Evolutionary conservation across 53 echinoderm and acorn worm species (phyloP).

Genomic region (Paracentrotus lividus): DNA sequence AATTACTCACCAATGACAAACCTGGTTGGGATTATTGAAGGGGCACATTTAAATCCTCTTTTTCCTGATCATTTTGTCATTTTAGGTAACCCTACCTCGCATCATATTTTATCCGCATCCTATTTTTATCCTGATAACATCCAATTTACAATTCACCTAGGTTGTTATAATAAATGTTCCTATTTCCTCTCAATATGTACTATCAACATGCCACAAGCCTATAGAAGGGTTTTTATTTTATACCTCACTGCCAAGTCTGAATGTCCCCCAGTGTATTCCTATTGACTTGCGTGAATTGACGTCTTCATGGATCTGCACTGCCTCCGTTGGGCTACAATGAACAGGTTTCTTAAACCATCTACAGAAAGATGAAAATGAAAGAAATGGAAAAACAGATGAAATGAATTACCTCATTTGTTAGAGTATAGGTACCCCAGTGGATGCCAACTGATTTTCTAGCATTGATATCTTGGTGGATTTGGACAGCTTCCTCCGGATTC

Average conservation of each 20-base stretch:
- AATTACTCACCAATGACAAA: neutral
- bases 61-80: neutral
- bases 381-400: neutral
- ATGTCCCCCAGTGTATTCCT: constrained; percentile 92
- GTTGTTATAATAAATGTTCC: neutral
- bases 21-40: neutral
- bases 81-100: neutral
- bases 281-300: constrained; percentile 76
- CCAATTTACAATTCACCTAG: neutral
- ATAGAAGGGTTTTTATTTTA: neutral
- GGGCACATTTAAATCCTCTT: constrained; percentile 22
- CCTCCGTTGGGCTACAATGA: constrained; percentile 77
- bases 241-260: constrained; percentile 85
- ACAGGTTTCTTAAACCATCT: constrained; percentile 84
- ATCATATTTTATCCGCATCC: neutral
- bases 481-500: constrained; percentile 84
- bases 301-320: constrained; percentile 81
- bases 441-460: constrained; percentile 84
- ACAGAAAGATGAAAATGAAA: neutral
- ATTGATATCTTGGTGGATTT: constrained; percentile 86
- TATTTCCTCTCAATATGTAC: neutral
- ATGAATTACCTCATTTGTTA: constrained; percentile 84
- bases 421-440: constrained; percentile 91
- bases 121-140: neutral
- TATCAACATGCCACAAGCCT: neutral